Base-by-base conservation (phyloP, 2,113 vertebrate genomes). In the Xiphophorus maculatus region DNA sequence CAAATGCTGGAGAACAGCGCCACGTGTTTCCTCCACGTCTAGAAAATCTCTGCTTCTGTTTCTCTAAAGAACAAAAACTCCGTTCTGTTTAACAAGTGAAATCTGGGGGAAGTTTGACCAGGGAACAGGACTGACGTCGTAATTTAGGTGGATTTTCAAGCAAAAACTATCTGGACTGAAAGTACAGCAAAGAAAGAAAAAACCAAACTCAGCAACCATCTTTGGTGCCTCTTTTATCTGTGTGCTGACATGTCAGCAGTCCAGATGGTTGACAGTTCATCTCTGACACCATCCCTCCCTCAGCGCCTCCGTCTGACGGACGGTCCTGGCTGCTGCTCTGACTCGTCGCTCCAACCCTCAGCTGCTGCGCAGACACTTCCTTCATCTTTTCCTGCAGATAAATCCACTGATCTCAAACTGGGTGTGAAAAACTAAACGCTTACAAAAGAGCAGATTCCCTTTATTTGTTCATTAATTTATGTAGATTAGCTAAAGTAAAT, bases 261-360 rank as follows among this genome's bases (percentile, higher is more conserved):
- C 85, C 85, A 84, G 85, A 81, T 87, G 85, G 81, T 54, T 3
- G 40, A 42, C 66, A 62, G 44, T 72, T 79, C 75, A 30, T 84
- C 85, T 63, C 81, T 64, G 81, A 81, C 85, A 73, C 0, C 66
- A 3, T 63, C 77, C 19, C 70, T 72, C 74, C 78, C 65, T 81
- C 79, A 68, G 32, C 66, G 64, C 70, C 61, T 69, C 30, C 0
- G 30, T 44, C 72, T 87, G 85, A 84, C 63, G 0, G 82, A 87
- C 79, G 73, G 66, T 30, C 1, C 73, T 25, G 48, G 66, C 76
- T 65, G 75, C 75, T 27, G 62, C 62, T 73, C 27, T 1, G 61
- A 76, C 79, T 61, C 74, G 54, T 65, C 2, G 17, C 35, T 61
- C 58, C 11, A 33, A 60, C 70, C 28, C 22, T 77, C 81, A 63